A percentile compares a stretch with the other conserved stretches of the same genome.
These are phyloP conservation scores for Rhabdophis nuchalis DNA, from an alignment of 2,797 vertebrate species.

Conservation along the genomic window DNA sequence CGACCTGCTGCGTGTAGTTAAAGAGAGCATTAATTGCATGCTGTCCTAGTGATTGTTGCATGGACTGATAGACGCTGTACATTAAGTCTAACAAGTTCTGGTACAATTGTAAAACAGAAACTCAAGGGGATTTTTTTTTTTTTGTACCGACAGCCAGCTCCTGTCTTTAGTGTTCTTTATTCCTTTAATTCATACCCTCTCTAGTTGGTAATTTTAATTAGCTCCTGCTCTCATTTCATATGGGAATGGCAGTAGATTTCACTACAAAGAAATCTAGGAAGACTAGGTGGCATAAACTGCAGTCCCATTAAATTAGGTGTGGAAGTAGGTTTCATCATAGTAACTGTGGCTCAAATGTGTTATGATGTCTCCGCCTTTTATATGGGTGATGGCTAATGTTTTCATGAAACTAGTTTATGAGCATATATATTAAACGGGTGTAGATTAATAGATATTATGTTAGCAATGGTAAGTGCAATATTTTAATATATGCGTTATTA, in stretches of 20 bases:
- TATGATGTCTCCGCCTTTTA: neutral
- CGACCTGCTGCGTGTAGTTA: slow-evolving; percentile 41
- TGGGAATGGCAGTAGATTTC: slow-evolving; percentile 62
- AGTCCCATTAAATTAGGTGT: neutral
- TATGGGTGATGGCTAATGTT: neutral
- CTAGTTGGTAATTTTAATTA: slow-evolving; percentile 77
- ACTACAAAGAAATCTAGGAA: slow-evolving; percentile 51
- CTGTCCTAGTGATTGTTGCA: slow-evolving; percentile 65
- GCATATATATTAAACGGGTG: neutral
- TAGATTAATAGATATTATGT: neutral
- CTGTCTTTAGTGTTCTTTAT: slow-evolving; percentile 42
- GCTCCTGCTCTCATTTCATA: slow-evolving; percentile 65
- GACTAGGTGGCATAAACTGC: slow-evolving; percentile 23
- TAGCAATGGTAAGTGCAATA: neutral
- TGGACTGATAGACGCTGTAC: slow-evolving; percentile 65
- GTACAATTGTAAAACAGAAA: slow-evolving; percentile 69
- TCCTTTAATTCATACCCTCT: slow-evolving; percentile 68
- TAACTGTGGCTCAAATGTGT: no score
- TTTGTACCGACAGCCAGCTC: slow-evolving; percentile 55
- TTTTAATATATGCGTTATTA: neutral
- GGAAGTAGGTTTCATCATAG: neutral
- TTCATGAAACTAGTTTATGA: neutral
- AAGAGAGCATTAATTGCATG: slow-evolving; percentile 66
- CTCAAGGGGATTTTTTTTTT: slow-evolving; percentile 69
- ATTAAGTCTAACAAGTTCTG: slow-evolving; percentile 68